These are phyloP conservation scores for Sebastes kiyomatsui DNA, from an alignment of 2,797 vertebrate species.

Conservation along the genomic window DNA sequence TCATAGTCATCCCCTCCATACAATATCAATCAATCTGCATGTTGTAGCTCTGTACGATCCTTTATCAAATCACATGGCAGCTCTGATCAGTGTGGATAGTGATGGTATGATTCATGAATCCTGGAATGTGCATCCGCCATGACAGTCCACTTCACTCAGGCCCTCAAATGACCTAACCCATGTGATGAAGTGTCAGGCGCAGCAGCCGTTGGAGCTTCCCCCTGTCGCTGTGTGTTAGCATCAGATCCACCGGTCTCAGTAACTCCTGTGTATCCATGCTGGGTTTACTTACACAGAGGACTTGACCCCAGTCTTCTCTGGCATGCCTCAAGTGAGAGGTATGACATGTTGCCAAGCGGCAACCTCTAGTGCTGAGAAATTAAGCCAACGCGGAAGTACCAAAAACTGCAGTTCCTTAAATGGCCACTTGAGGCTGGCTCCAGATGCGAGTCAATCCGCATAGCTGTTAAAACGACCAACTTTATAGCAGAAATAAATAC, in stretches of 20 bases:
- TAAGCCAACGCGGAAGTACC: no score
- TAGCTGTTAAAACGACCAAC: background rate
- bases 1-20: background rate
- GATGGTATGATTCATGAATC: slow-evolving; percentile 55
- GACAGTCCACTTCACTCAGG: slow-evolving; percentile 74
- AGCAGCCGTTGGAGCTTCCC: slow-evolving; percentile 69
- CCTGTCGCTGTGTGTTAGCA: slow-evolving; percentile 73
- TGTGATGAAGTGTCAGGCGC: slow-evolving; percentile 66
- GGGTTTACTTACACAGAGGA: background rate
- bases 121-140: slow-evolving; percentile 70
- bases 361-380: no score
- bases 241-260: slow-evolving; percentile 72
- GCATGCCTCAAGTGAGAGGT: background rate
- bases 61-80: background rate
- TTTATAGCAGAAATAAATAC: background rate
- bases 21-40: background rate
- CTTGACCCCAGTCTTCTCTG: background rate
- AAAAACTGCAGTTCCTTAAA: no score
- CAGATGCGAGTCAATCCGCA: no score
- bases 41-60: background rate
- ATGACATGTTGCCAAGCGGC: background rate
- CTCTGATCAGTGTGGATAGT: background rate
- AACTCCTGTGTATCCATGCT: slow-evolving; percentile 22
- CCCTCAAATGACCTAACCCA: slow-evolving; percentile 65
- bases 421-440: no score